A percentile compares a stretch with the other conserved stretches of the same genome.
Evolutionary conservation across 2,797 vertebrate species (phyloP).

Genomic region (Sardinella longiceps): DNA sequence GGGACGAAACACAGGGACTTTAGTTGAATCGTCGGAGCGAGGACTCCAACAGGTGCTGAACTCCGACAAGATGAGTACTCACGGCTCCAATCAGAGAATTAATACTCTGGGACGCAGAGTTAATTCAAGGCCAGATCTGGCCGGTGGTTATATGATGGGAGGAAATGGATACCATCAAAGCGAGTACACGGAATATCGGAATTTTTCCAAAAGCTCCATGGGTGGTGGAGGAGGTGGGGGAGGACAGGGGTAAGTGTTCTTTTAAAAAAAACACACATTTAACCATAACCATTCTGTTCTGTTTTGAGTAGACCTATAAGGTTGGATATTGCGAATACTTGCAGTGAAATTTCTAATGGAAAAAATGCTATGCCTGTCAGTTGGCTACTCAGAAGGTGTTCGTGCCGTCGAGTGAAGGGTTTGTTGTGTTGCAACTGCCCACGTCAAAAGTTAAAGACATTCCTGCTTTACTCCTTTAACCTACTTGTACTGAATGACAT

Average conservation of each 20-base stretch:
- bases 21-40: background rate
- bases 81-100: slow-evolving; percentile 41
- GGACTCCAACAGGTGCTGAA: background rate
- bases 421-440: background rate
- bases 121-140: slow-evolving; percentile 69
- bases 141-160: slow-evolving; percentile 10
- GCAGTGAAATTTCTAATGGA: too few species aligned
- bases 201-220: slow-evolving; percentile 57
- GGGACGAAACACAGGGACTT: slow-evolving; percentile 36
- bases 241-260: slow-evolving; percentile 52
- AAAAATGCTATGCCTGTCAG: too few species aligned
- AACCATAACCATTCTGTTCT: too few species aligned
- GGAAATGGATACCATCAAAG: slow-evolving; percentile 66
- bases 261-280: too few species aligned
- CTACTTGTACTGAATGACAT: background rate
- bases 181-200: slow-evolving; percentile 50
- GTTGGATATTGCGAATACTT: background rate
- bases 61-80: slow-evolving; percentile 61
- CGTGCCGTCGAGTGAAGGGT: background rate
- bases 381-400: too few species aligned
- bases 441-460: background rate
- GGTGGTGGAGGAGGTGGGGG: slow-evolving; percentile 45
- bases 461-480: background rate
- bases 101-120: slow-evolving; percentile 60
- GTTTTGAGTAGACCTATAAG: background rate